Evolutionary conservation across 2,888 invertebrate genomes (phyloP).

Genomic region (Lithophane ornitopus): DNA sequence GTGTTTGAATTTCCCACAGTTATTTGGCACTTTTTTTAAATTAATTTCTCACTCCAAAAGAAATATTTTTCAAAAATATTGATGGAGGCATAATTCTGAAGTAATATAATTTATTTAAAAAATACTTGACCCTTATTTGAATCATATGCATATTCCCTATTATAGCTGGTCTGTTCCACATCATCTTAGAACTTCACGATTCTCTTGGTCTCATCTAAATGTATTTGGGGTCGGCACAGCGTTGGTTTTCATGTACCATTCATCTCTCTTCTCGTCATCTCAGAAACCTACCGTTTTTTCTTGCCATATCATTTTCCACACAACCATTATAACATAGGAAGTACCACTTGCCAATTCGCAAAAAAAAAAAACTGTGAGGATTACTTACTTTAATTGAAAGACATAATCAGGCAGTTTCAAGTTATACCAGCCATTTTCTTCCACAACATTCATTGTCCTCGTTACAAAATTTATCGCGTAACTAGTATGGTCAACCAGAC

Average conservation of each 20-base stretch:
- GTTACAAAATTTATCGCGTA: slow-evolving; percentile 76
- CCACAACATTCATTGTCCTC: slow-evolving; percentile 73
- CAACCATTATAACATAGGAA: neutral
- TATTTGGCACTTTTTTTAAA: too few relatives aligned
- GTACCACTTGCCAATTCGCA: neutral
- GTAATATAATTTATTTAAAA: too few relatives aligned
- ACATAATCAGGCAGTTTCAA: slow-evolving; percentile 76
- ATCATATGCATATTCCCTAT: too few relatives aligned
- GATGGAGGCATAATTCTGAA: too few relatives aligned
- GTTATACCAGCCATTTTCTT: slow-evolving; percentile 77
- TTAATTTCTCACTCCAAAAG: too few relatives aligned
- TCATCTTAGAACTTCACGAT: neutral
- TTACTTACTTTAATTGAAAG: slow-evolving; percentile 73
- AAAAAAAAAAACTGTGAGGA: neutral
- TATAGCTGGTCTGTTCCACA: neutral
- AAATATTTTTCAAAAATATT: too few relatives aligned
- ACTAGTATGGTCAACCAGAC: slow-evolving; percentile 69
- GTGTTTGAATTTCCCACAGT: too few relatives aligned
- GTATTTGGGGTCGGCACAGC: neutral
- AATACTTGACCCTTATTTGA: too few relatives aligned
- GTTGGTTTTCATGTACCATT: neutral
- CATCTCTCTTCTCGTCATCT: too few relatives aligned
- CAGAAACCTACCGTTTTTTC: too few relatives aligned
- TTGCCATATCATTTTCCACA: neutral
- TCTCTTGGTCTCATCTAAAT: neutral